These are phyloP conservation scores for Pseudocheirus occidentalis DNA, from an alignment of 2,797 vertebrate genomes.

Conservation along the genomic window DNA sequence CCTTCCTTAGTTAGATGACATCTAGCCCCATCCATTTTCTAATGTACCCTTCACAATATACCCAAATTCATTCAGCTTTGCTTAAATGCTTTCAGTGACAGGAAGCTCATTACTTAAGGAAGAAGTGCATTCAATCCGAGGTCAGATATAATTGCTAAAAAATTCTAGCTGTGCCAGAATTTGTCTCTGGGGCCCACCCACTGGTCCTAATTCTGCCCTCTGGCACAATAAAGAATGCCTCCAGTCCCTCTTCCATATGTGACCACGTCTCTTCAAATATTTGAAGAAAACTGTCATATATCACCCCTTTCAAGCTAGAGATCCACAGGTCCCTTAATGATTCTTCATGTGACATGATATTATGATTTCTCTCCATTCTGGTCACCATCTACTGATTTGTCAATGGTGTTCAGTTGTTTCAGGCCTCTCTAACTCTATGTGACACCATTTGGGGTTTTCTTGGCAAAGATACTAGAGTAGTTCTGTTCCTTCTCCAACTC, in stretches of 20 bases:
- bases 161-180: too few species aligned
- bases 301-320: background rate
- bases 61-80: background rate
- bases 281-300: background rate
- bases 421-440: background rate
- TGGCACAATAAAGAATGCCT: background rate
- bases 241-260: background rate
- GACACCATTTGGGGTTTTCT: background rate
- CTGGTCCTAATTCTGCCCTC: background rate
- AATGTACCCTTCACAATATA: background rate
- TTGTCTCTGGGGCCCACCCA: background rate
- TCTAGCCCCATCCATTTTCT: background rate
- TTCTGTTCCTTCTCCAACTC: background rate
- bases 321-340: background rate
- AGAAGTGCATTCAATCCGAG: background rate
- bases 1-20: constrained; percentile 18
- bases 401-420: background rate
- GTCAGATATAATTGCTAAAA: background rate
- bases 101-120: background rate
- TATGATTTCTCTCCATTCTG: background rate
- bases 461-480: background rate
- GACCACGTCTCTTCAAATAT: too few species aligned
- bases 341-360: constrained; percentile 14
- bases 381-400: background rate
- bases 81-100: background rate